Evolutionary conservation across 2,113 vertebrate species (phyloP).

Genomic region (Willisornis vidua): DNA sequence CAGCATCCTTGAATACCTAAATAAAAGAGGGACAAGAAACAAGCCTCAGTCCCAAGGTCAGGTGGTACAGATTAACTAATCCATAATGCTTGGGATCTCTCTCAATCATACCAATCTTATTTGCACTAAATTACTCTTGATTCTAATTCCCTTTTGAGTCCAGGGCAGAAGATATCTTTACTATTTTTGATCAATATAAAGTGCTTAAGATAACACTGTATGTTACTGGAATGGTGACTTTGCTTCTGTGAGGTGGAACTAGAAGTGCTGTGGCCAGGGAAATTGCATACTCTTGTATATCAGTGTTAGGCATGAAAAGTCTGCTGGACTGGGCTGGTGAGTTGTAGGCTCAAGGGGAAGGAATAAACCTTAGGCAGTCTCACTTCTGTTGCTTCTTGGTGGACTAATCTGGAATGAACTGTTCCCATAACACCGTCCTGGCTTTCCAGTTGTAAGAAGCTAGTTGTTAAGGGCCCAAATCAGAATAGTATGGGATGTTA

Average conservation of each 20-base stretch:
- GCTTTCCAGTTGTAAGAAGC: not conserved
- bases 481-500: not conserved
- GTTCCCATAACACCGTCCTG: not conserved
- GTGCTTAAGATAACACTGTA: not conserved
- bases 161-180: not conserved
- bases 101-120: not conserved
- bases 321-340: not conserved
- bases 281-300: not conserved
- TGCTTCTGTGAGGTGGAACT: not conserved
- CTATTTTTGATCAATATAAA: not conserved
- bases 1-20: not conserved
- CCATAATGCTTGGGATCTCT: not conserved
- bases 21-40: not conserved
- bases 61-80: not conserved
- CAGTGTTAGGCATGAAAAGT: not conserved
- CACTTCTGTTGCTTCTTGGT: not conserved
- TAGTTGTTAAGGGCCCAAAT: not conserved
- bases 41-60: not conserved
- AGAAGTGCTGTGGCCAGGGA: not conserved
- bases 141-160: not conserved
- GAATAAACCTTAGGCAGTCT: not conserved
- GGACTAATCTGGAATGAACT: not conserved
- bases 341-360: not conserved
- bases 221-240: not conserved
- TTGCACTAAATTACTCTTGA: not conserved